phyloP scores from a whole-genome alignment of 2,797 vertebrate genomes.

The Prunella strophiata region DNA sequence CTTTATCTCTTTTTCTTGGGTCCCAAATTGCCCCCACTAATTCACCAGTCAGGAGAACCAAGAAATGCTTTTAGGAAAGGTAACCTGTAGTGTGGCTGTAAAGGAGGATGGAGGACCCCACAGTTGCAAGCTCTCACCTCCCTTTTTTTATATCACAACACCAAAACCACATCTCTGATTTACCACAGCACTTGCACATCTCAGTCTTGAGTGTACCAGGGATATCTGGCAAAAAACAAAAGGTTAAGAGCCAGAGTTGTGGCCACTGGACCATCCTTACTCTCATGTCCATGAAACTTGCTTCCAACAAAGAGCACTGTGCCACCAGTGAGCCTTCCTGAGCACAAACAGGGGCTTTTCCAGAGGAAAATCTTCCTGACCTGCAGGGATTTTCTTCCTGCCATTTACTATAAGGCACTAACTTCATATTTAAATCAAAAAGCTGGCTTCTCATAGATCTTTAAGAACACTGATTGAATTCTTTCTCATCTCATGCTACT shows the following conservation, averaged over 20 bases:
- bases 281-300: background rate
- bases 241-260: background rate
- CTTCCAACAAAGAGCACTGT: background rate
- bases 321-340: fast-evolving
- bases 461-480: background rate
- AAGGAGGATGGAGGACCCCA: fast-evolving
- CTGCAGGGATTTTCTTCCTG: background rate
- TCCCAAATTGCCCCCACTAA: background rate
- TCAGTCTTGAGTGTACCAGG: background rate
- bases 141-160: background rate
- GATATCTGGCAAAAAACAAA: background rate
- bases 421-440: background rate
- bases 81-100: background rate
- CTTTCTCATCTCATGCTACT: background rate
- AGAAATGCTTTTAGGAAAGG: background rate
- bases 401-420: background rate
- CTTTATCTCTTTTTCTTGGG: background rate
- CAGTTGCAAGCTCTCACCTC: background rate
- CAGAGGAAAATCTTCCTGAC: background rate
- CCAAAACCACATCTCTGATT: background rate
- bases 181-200: background rate
- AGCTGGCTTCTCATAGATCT: background rate
- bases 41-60: background rate
- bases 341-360: fast-evolving
- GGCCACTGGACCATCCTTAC: background rate